These are phyloP conservation scores for Turritopsis rubra DNA, from an alignment of 30 jellyfish, hydroid and myxozoan genomes.

Conservation along the genomic window DNA sequence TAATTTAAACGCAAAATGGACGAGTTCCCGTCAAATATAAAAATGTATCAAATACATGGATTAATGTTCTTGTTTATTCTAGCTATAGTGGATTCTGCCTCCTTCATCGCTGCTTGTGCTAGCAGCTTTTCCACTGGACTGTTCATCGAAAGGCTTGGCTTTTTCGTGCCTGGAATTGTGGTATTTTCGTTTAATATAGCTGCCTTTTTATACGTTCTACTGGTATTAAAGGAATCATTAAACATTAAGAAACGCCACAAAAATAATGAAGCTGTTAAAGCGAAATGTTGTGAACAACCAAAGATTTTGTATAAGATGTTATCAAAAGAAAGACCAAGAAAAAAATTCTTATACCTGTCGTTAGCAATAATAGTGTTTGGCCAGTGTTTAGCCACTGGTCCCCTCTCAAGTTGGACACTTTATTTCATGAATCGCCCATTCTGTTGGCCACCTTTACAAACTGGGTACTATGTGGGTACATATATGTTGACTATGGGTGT, in stretches of 20 bases:
- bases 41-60: not conserved
- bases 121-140: slow-evolving; percentile 49
- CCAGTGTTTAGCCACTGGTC: not conserved
- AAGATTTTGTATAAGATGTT: not conserved
- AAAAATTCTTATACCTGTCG: not conserved
- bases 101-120: slow-evolving; percentile 38
- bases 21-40: not conserved
- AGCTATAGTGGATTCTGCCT: slow-evolving; percentile 59
- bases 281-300: not conserved
- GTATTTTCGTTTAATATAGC: slow-evolving; percentile 20
- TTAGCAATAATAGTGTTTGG: not conserved
- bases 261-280: not conserved
- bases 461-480: slow-evolving; percentile 54
- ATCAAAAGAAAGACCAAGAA: not conserved
- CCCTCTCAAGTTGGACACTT: slow-evolving; percentile 24
- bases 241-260: not conserved
- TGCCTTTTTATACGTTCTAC: slow-evolving; percentile 40
- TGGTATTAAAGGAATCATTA: slow-evolving; percentile 49
- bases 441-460: slow-evolving; percentile 48
- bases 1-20: not conserved
- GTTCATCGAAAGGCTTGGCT: slow-evolving; percentile 39
- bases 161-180: slow-evolving; percentile 32
- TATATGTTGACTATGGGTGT: slow-evolving; percentile 40
- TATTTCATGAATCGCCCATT: slow-evolving; percentile 55
- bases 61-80: not conserved